Evolutionary conservation across 2,113 vertebrate species (phyloP).

Genomic region (Megatriorchis doriae): DNA sequence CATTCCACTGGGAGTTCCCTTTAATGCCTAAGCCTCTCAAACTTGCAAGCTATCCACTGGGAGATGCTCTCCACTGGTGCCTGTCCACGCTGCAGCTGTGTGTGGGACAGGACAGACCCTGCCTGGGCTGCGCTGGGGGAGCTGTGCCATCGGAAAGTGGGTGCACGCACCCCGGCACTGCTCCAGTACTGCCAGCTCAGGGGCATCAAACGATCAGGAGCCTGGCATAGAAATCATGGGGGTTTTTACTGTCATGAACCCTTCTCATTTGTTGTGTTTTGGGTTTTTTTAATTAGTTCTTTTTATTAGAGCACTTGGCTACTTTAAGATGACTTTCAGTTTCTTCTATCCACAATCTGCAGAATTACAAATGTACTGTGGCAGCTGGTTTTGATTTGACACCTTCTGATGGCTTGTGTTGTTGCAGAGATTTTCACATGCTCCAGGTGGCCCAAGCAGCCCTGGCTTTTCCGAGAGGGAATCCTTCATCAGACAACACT

Average conservation of each 20-base stretch:
- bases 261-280: neutral
- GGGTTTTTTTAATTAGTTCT: neutral
- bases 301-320: neutral
- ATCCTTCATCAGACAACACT: neutral
- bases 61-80: neutral
- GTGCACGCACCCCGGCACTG: neutral
- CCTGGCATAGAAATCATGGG: rapidly evolving
- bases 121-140: neutral
- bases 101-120: neutral
- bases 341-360: neutral
- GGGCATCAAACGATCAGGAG: neutral
- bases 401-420: neutral
- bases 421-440: neutral
- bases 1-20: neutral
- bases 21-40: neutral
- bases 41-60: neutral
- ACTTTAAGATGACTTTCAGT: neutral
- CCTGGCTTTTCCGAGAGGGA: neutral
- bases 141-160: rapidly evolving
- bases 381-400: neutral
- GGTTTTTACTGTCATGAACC: neutral
- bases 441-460: neutral
- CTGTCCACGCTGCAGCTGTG: neutral
- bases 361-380: neutral
- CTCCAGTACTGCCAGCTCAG: neutral